Conservation (phyloP, 2,797 vertebrate species). For the Sebastiscus albofasciatus region DNA sequence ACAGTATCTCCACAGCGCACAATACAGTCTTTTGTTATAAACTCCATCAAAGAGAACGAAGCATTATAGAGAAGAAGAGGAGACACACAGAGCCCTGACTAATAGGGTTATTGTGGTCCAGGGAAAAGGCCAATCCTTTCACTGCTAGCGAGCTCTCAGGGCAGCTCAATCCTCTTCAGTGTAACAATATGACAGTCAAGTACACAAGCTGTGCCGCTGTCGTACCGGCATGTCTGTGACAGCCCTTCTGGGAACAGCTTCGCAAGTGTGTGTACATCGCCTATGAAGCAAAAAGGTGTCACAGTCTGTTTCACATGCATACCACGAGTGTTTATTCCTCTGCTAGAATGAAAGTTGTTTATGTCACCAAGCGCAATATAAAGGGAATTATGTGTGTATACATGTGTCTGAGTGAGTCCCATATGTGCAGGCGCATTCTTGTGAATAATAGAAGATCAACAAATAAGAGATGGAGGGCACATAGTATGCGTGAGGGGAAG, state of each 20-base stretch:
- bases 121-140: conserved; percentile 51
- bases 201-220: conserved; percentile 40
- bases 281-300: conserved; percentile 22
- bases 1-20: background rate
- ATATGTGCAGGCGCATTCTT: conserved; percentile 12
- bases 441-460: conserved; percentile 31
- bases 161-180: conserved; percentile 46
- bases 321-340: background rate
- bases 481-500: background rate
- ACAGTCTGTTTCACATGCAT: conserved; percentile 27
- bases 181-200: conserved; percentile 54
- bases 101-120: conserved; percentile 48
- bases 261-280: background rate
- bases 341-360: conserved; percentile 6
- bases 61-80: conserved; percentile 10
- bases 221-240: conserved; percentile 39
- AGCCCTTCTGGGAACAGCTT: conserved; percentile 30
- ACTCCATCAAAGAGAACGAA: conserved; percentile 27
- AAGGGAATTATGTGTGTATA: background rate
- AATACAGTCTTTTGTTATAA: conserved; percentile 23
- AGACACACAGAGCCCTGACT: conserved; percentile 38
- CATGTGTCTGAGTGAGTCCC: conserved; percentile 1
- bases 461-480: background rate
- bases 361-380: background rate
- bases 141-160: conserved; percentile 30